Evolutionary conservation across 2,797 vertebrate species (phyloP).

Genomic region (Sciurus carolinensis): DNA sequence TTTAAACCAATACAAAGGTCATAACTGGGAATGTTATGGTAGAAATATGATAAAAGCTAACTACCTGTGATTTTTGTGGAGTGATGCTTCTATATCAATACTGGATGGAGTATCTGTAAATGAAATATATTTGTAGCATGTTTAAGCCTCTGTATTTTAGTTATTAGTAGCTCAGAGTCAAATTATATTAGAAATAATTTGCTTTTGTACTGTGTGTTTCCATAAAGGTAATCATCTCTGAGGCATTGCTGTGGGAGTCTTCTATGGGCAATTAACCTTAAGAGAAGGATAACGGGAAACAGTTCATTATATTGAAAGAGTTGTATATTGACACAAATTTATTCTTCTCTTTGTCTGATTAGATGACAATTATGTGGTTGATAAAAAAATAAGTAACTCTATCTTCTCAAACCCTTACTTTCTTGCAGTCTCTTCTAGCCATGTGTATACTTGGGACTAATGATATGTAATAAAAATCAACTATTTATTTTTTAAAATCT

Average conservation of each 20-base stretch:
- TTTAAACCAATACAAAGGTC: background rate
- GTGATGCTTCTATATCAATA: background rate
- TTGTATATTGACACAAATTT: background rate
- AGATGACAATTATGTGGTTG: background rate
- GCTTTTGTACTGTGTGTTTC: background rate
- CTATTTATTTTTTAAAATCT: background rate
- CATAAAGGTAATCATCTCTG: background rate
- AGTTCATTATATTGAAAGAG: background rate
- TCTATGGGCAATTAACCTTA: background rate
- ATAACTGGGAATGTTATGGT: background rate
- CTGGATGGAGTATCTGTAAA: background rate
- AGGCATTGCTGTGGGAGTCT: background rate
- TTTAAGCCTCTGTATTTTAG: background rate
- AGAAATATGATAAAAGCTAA: background rate
- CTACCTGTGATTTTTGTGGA: background rate
- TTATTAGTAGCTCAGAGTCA: background rate
- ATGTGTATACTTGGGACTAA: background rate
- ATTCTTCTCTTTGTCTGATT: background rate
- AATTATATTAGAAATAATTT: background rate
- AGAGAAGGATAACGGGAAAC: background rate
- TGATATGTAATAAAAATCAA: background rate
- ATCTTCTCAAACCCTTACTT: background rate
- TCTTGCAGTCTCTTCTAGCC: background rate
- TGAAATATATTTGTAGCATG: background rate
- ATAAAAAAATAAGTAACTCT: background rate